A percentile compares a stretch with the other conserved stretches of the same genome.
phyloP scores from a whole-genome alignment of 2,888 invertebrate species.

The Pantelozetes paolii region DNA sequence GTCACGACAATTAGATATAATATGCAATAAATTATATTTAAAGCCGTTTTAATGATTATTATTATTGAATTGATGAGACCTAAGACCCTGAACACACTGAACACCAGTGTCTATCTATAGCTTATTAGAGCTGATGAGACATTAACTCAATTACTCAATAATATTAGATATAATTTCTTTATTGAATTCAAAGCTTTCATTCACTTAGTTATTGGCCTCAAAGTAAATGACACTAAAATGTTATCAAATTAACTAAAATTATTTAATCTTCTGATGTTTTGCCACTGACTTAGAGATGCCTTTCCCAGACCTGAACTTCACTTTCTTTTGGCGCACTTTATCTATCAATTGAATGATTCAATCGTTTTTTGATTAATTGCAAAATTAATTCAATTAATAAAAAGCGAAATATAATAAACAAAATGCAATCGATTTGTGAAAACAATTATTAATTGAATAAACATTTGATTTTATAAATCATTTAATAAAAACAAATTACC shows the following conservation, averaged over 20 bases:
- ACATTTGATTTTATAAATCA: background rate
- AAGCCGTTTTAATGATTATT: background rate
- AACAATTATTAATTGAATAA: background rate
- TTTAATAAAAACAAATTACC: background rate
- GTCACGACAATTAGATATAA: background rate
- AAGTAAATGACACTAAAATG: conserved; percentile 17
- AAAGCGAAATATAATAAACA: background rate
- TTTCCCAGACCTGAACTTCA: background rate
- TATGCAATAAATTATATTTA: background rate
- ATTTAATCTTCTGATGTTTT: conserved; percentile 18
- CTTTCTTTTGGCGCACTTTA: background rate
- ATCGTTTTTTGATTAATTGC: conserved; percentile 8
- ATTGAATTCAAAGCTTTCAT: background rate
- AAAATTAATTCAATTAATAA: background rate
- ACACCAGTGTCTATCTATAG: background rate
- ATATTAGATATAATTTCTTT: conserved; percentile 15
- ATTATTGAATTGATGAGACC: background rate
- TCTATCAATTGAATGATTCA: background rate
- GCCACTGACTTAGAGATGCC: no score
- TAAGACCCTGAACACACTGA: background rate
- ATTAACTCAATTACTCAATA: conserved; percentile 13
- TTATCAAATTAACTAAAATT: conserved; percentile 13
- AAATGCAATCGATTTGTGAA: background rate
- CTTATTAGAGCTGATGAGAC: background rate
- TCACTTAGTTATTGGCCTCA: background rate